Conservation (phyloP, 2,113 vertebrate genomes). For the Trichechus manatus region DNA sequence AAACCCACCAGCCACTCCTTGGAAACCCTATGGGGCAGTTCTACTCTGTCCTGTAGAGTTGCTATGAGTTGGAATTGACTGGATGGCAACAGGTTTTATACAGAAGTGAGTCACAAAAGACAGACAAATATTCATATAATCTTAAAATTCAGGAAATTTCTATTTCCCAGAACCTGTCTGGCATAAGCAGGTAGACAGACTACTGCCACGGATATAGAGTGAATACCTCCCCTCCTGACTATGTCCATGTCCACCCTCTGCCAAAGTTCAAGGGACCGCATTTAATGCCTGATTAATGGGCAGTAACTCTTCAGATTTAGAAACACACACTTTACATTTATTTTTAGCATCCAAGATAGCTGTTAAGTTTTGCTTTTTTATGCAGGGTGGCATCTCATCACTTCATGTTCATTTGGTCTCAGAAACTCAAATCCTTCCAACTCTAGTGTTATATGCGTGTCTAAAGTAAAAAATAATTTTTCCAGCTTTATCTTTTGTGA, state of each 20-base stretch:
- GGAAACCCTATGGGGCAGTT: too few relatives aligned
- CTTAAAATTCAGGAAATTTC: neutral
- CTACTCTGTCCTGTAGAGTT: too few relatives aligned
- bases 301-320: neutral
- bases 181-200: neutral
- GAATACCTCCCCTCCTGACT: fast-evolving
- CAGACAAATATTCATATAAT: neutral
- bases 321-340: constrained; percentile 47
- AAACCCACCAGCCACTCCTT: too few relatives aligned
- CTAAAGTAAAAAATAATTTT: constrained; percentile 77
- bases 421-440: constrained; percentile 72
- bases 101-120: neutral
- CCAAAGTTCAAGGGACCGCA: neutral
- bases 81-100: neutral
- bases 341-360: constrained; percentile 70
- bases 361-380: constrained; percentile 59
- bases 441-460: constrained; percentile 12
- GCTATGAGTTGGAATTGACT: too few relatives aligned
- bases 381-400: constrained; percentile 25
- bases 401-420: constrained; percentile 73
- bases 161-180: neutral
- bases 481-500: constrained; percentile 73
- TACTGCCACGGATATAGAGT: neutral
- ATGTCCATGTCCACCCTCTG: neutral
- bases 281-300: constrained; percentile 13